phyloP scores from a whole-genome alignment of 2,113 vertebrate genomes.

The Danionella cerebrum region DNA sequence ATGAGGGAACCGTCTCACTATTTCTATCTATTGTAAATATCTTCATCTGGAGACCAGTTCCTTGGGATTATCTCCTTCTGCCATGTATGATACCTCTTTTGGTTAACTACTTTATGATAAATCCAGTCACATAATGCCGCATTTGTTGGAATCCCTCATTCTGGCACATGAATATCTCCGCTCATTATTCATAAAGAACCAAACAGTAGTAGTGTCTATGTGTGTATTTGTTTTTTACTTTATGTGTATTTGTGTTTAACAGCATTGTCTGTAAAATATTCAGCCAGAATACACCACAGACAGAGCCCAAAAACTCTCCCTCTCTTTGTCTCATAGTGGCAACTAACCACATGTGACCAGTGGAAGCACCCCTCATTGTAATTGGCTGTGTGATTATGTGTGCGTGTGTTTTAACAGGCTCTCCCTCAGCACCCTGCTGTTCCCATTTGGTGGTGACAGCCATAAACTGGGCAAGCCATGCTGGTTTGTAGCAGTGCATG shows the following conservation, averaged over 20 bases:
- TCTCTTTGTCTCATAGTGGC: background rate
- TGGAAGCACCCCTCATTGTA: background rate
- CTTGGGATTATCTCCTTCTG: conserved; percentile 21
- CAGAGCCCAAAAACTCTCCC: background rate
- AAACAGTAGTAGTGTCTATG: no score
- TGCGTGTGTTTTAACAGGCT: conserved; percentile 2
- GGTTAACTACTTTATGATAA: conserved; percentile 17
- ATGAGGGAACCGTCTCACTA: no score
- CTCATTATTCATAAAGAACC: conserved; percentile 1
- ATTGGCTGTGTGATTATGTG: conserved; percentile 7
- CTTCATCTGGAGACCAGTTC: background rate
- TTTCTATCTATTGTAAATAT: background rate
- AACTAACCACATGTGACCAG: conserved; percentile 4
- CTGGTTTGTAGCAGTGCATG: conserved; percentile 18
- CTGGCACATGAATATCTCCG: conserved; percentile 2
- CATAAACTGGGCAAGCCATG: conserved; percentile 22
- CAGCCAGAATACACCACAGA: conserved; percentile 2
- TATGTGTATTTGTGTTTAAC: conserved; percentile 10
- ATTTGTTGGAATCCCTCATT: conserved; percentile 16
- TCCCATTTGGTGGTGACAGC: conserved; percentile 16
- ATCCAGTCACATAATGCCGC: conserved; percentile 23
- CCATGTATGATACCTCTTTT: conserved; percentile 9
- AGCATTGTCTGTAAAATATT: conserved; percentile 10
- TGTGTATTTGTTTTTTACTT: background rate
- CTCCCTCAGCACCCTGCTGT: conserved; percentile 28